Base-by-base conservation (phyloP, 2,797 vertebrate genomes). In the Tadarida brasiliensis region DNA sequence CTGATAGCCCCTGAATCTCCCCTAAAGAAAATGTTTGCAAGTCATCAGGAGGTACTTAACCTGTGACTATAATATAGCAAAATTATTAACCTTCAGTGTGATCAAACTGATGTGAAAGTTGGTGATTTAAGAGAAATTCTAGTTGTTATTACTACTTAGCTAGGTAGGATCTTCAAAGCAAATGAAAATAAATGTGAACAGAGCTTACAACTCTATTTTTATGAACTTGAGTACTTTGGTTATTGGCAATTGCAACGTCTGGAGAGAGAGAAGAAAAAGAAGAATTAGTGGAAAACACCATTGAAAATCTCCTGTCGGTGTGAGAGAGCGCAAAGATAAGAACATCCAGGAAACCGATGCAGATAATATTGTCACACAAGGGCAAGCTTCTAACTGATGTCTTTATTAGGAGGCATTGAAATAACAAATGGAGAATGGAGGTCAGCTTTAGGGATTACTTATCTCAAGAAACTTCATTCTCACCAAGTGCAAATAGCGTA, bases 391-490 rank as follows among this genome's bases (percentile, higher is more conserved):
- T 63, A 87, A 90, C 59, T 65, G 57, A 6, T 77, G 17, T 80
- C n/a, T 67, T 74, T 44, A 68, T 67, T 88, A 56, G 59, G 65
- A 94, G 54, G 44, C 12, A 28, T 3, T 92, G n/a, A 73, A 61
- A 44, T 68, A 70, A 78, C 71, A 80, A 26, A 2, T 76, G 47
- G n/a, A 85, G 57, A 74, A 3, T 49, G 39, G 35, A 85, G 24
- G 63, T 87, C 47, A 87, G 26, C 44, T 90, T 9, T 90, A 73
- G 54, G 54, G 59, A 94, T 33, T 51, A 44, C 24, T 82, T 91
- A 90, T 44, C 68, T 87, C 49, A 81, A 87, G 91, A 89, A 83
- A 65, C n/a, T 67, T 87, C 28, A 49, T 57, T 93, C 57, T 91
- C 86, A 85, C 74, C 17, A 83, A 91, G 9, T 87, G 63, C 30